Evolutionary conservation across 2,888 invertebrate genomes (phyloP), one percentile per base, ranked within the genome.

Genomic region (Diplolepis rosae): DNA sequence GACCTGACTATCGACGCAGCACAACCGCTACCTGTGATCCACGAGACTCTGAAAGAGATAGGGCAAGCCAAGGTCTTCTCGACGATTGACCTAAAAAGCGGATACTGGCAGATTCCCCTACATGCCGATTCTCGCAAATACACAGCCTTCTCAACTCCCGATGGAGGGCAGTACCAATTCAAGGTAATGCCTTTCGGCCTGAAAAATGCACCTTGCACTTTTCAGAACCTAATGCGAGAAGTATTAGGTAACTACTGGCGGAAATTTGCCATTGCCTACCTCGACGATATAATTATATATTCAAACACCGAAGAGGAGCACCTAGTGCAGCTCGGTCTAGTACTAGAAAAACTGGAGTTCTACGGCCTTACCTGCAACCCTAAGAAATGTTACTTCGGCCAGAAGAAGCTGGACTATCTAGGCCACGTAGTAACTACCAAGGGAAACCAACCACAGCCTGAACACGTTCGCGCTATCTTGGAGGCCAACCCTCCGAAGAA

Each of bases 91-190:
- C 61, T 24, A 35, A 32, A 13, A 24, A 39, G 7, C 2, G 18
- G 50, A 1, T 50, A 50, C 50, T 50, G 50, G 50, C 50, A 50
- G 5, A 22, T 50, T 7, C 24, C 50, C 1, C 4, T 24, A 18
- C 7, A 5, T 24, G 22, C 5, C 2, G 50, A 50, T 1, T 15
- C 24, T 4, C 1, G 22, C 1, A 7, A 50, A 22, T 50, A 50
- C 27, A 13, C 51, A 1, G 51, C 28, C 0, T 28, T 51, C 13
- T 27, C 28, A 0, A 4, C n/a, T 6, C 28, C 51, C 2, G 51
- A 51, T 30, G 80, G 82, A 6, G 80, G 79, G 0, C 72, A 74
- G 4, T 85, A 78, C 69, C 80, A 83, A 56, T 85, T 83, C 61
- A 68, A 74, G 1, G 81, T 82, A 0, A 83, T 82, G 82, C 81